phyloP scores from a whole-genome alignment of 1,140 invertebrate species.

The Portunus trituberculatus region DNA sequence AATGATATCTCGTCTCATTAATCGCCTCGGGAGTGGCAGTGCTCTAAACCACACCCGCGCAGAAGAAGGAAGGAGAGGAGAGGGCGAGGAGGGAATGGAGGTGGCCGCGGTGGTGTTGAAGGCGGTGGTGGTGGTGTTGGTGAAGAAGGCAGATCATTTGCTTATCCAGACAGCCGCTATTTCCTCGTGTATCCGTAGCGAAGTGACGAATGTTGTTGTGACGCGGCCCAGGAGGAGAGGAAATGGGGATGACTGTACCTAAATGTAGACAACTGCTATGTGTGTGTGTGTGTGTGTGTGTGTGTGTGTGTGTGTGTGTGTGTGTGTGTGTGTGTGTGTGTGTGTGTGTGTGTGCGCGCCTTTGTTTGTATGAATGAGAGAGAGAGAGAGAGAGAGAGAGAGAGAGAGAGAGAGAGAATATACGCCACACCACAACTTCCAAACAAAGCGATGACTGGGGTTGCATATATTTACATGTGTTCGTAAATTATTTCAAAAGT shows the following conservation, averaged over 20 bases:
- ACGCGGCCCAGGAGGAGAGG: neutral
- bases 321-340: no score
- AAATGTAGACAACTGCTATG: no score
- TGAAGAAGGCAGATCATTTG: neutral
- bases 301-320: no score
- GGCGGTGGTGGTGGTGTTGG: neutral
- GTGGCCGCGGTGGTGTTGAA: neutral
- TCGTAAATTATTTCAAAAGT: neutral
- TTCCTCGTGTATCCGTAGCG: neutral
- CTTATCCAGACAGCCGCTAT: neutral
- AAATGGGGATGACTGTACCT: neutral
- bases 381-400: slow-evolving; percentile 20
- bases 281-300: no score
- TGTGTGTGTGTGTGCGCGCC: no score
- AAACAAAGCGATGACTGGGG: neutral
- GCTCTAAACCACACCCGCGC: no score
- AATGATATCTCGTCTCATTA: slow-evolving; percentile 4
- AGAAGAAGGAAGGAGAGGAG: neutral
- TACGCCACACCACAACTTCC: neutral
- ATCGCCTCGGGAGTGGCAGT: neutral
- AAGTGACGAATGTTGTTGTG: neutral
- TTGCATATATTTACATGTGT: neutral
- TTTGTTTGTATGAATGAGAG: neutral
- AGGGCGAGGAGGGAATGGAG: neutral
- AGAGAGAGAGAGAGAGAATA: neutral